Percentiles rank a stretch among this genome's conserved stretches.
Conservation (phyloP, 1,140 invertebrate genomes). For the Euura saliciscinereae region DNA sequence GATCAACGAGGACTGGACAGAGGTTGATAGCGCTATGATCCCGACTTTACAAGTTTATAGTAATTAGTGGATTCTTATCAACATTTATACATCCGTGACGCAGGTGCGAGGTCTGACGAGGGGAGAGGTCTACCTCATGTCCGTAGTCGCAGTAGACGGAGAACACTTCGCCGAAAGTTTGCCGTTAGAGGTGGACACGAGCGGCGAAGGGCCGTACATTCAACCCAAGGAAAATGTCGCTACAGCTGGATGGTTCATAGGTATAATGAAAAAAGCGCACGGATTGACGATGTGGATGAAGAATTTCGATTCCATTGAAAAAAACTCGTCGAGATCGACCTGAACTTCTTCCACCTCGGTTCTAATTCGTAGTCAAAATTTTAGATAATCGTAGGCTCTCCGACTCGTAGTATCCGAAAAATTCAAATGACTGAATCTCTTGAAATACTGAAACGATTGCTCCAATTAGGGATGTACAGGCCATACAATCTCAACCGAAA, state of each 20-base stretch:
- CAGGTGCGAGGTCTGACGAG: conserved; percentile 80
- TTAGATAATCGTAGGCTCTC: too few species aligned
- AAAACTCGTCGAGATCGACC: too few species aligned
- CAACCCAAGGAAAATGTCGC: conserved; percentile 79
- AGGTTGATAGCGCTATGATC: conserved; percentile 54
- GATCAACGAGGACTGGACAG: conserved; percentile 75
- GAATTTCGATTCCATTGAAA: too few species aligned
- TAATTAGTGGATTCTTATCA: conserved; percentile 6
- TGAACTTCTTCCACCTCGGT: too few species aligned
- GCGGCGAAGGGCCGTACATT: conserved; percentile 66
- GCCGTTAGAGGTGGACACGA: conserved; percentile 79
- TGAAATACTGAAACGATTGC: too few species aligned
- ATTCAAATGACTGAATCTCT: too few species aligned
- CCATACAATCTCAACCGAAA: too few species aligned
- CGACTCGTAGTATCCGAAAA: too few species aligned
- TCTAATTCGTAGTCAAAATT: too few species aligned
- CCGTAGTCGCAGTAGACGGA: conserved; percentile 91
- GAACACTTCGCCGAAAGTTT: conserved; percentile 75
- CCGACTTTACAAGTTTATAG: neutral
- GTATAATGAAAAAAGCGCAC: conserved; percentile 28
- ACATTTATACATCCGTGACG: conserved; percentile 40
- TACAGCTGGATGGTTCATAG: conserved; percentile 94
- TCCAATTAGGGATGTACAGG: too few species aligned
- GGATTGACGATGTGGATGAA: too few species aligned
- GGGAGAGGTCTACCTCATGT: conserved; percentile 88